A percentile compares a stretch with the other conserved stretches of the same genome.
Conservation (phyloP, 2,797 vertebrate genomes). For the Vipera latastei region DNA sequence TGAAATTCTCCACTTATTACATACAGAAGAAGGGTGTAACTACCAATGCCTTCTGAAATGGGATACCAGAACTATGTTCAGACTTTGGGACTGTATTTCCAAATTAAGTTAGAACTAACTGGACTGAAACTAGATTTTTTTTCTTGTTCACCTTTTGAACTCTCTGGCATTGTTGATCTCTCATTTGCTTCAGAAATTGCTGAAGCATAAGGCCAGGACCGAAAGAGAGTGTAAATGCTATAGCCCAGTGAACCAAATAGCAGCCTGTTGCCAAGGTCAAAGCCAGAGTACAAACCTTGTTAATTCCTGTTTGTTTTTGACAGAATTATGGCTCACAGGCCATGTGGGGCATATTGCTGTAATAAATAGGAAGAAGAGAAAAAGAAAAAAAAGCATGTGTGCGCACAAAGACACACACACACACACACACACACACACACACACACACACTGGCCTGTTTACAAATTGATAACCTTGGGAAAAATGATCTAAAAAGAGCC, state of each 20-base stretch:
- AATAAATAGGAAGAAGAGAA: conserved; percentile 2
- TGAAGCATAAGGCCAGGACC: conserved; percentile 8
- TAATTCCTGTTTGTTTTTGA: conserved; percentile 33
- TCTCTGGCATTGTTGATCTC: conserved; percentile 14
- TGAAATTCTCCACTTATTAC: background rate
- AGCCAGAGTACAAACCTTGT: background rate
- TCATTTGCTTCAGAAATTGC: conserved; percentile 36
- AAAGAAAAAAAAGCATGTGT: background rate
- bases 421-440: background rate
- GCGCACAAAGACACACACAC: background rate
- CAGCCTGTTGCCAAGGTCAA: conserved; percentile 36
- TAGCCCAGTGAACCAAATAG: conserved; percentile 28
- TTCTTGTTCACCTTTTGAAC: conserved; percentile 7
- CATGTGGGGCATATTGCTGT: conserved; percentile 27
- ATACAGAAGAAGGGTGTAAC: background rate
- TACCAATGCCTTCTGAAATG: background rate
- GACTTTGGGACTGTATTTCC: background rate
- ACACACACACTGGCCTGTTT: background rate
- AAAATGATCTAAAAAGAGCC: conserved; percentile 19
- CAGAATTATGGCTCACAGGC: conserved; percentile 19
- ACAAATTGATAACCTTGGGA: conserved; percentile 21
- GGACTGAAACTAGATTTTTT: background rate
- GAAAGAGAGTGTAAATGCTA: conserved; percentile 16
- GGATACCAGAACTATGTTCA: background rate
- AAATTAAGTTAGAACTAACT: background rate